These are phyloP conservation scores for Pangasianodon gigas DNA, from an alignment of 2,113 vertebrate species.

Conservation along the genomic window DNA sequence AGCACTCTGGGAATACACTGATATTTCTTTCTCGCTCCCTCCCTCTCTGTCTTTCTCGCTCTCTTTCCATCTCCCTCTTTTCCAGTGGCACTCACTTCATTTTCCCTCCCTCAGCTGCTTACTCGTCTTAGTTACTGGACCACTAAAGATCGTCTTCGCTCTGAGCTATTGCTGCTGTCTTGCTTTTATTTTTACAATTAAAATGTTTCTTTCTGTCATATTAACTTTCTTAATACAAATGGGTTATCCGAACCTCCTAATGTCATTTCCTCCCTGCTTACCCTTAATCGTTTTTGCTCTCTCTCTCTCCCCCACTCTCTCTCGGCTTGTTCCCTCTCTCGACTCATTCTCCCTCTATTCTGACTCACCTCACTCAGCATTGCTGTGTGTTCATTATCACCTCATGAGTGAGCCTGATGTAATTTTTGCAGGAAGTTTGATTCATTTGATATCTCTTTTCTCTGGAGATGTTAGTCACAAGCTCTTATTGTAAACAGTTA, in stretches of 20 bases:
- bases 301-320: constrained; percentile 24
- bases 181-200: constrained; percentile 19
- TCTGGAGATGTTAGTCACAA: constrained; percentile 34
- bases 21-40: constrained; percentile 35
- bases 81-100: constrained; percentile 24
- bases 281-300: not conserved
- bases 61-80: constrained; percentile 19
- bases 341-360: constrained; percentile 20
- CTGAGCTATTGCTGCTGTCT: not conserved
- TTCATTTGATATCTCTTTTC: constrained; percentile 42
- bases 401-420: constrained; percentile 56
- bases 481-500: constrained; percentile 47
- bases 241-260: not conserved
- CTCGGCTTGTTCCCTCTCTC: not conserved
- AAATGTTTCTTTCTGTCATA: not conserved
- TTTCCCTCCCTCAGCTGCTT: constrained; percentile 16
- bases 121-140: constrained; percentile 12
- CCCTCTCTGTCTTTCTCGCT: constrained; percentile 43
- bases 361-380: constrained; percentile 33
- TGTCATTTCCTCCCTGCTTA: not conserved
- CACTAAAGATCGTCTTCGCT: not conserved
- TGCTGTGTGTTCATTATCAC: constrained; percentile 45
- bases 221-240: not conserved
- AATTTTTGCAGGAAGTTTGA: constrained; percentile 57
- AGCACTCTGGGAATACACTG: constrained; percentile 60